These are phyloP conservation scores for Nebria ingens DNA, from an alignment of 1,140 invertebrate genomes.

Conservation along the genomic window DNA sequence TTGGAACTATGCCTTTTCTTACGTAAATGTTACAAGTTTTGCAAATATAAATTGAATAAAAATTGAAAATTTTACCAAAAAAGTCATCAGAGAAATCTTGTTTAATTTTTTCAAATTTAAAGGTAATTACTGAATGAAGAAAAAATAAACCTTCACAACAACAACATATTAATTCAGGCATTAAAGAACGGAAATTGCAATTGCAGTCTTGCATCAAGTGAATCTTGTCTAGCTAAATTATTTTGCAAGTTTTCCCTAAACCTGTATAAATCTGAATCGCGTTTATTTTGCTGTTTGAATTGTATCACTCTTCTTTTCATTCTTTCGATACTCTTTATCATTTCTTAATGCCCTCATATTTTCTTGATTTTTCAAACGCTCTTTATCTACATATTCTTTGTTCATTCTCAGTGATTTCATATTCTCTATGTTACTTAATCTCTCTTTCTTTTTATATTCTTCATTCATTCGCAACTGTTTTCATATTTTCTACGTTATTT, in stretches of 20 bases:
- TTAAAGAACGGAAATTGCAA: background rate
- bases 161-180: background rate
- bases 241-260: background rate
- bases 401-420: background rate
- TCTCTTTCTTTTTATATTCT: background rate
- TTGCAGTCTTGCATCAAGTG: background rate
- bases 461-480: background rate
- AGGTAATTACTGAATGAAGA: background rate
- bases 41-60: background rate
- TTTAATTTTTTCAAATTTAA: background rate
- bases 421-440: background rate
- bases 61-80: background rate
- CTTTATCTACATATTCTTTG: background rate
- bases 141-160: background rate
- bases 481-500: background rate
- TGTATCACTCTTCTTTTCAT: background rate
- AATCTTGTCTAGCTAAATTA: background rate
- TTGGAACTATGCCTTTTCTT: constrained; percentile 11
- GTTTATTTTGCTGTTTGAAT: background rate
- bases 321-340: background rate
- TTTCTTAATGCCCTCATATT: background rate
- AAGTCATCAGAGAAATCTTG: background rate
- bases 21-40: constrained; percentile 8
- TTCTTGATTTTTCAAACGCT: background rate
- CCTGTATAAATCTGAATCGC: background rate